Evolutionary conservation across 2,797 vertebrate species (phyloP), one percentile per base, ranked within the genome.

Genomic region (Sarcoramphus papa): DNA sequence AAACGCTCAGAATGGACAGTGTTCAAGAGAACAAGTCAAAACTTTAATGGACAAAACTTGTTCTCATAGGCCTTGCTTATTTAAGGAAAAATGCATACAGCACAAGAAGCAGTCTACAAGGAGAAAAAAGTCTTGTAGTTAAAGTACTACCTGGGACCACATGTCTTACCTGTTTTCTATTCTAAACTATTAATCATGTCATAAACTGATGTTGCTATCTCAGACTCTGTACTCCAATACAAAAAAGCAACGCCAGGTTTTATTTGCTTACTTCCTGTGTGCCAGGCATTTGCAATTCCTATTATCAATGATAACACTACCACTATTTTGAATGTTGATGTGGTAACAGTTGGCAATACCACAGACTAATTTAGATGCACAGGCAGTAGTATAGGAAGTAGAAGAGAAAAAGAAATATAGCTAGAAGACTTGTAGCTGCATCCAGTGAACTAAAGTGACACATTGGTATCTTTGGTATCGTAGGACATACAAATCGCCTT

Each of bases 381-480:
- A 64, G 48, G 47, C 50, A 85, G 45, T 28, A 62, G 35, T 21
- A 76, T 3, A 60, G 13, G 50, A 89, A 74, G 41, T 6, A 64
- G 19, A 75, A 69, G 16, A 60, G 33, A 72, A 86, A 84, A 91
- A 84, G 27, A 89, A 91, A 60, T 31, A 54, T 1, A 74, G 27
- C 33, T 56, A 48, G 31, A 78, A n/a, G 22, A 63, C 21, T n/a
- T 24, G 15, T 30, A 80, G 72, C 27, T 4, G 10, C 35, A 83
- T 3, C 21, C 53, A 85, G 59, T 8, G 7, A 89, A 77, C 20
- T 74, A 2, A 65, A 94, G 47, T 31, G 57, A 53, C 20, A 54
- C 21, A 7, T 3, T 0, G 3, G 35, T 69, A 45, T 50, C 48
- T 12, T 40, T 82, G 27, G 15, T 68, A 85, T 10, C 0, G 0